Base-by-base conservation (phyloP, 35 echinoderm and acorn worm species). In the Strongylocentrotus purpuratus region DNA sequence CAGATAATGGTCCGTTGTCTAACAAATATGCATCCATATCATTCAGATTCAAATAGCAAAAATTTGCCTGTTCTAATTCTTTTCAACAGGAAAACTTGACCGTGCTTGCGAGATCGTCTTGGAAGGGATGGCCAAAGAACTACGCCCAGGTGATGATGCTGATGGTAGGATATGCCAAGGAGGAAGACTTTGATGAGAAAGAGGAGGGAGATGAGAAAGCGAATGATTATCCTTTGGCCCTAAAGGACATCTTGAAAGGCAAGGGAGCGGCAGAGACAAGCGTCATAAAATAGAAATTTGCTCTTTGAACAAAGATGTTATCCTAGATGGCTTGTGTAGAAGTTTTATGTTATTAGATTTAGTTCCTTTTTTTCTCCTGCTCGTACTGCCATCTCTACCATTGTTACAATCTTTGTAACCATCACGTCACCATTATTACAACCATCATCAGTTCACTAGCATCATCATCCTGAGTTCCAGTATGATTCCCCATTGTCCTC, bases 81-180 rank as follows among this genome's bases (percentile, higher is more conserved):
- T 78, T 7, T 22, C 4, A 7, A 28, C 65, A 78, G 41, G 88
- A 95, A 14, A 31, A 71, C 9, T 94, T 99, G 0, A 61, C 89
- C 20, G 78, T 97, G 17, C 52, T 98, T 10, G 91, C 95, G 33
- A 48, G 86, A 17, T 58, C 94, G 33, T 99, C 98, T 2, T 99
- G 98, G 98, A 96, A 96, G 31, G 96, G 96, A 15, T 99, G 98
- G 98, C 97, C 97, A 0, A 94, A 92, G 28, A 99, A 99, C 92
- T 97, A 97, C 47, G 98, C 98, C 13, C 47, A 13, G 1, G 88
- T 96, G 13, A 47, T 99, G 12, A 65, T 95, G 45, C 95, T 97
- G 17, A 71, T 99, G 10, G 31, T 98, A 8, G 98, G 98, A n/a
- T 95, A 96, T 45, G 95, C 18, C 32, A 87, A 87, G 33, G 94